These are phyloP conservation scores for Notolabrus celidotus DNA, from an alignment of 2,797 vertebrate genomes.

Conservation along the genomic window DNA sequence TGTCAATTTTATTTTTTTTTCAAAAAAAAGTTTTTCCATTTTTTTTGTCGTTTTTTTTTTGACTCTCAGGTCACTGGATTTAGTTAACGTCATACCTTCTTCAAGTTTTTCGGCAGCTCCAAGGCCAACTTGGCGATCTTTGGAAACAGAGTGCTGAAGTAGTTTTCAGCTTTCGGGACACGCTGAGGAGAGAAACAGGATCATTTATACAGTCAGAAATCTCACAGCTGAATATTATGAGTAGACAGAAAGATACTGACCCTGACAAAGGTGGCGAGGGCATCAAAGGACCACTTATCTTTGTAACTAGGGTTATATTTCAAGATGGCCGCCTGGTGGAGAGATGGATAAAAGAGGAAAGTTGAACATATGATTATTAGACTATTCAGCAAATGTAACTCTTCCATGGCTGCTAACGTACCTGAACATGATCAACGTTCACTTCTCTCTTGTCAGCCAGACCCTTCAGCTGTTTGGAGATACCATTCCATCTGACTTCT, in stretches of 20 bases:
- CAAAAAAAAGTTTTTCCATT: no score
- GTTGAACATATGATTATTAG: not conserved
- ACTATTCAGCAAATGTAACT: not conserved
- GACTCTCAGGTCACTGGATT: no score
- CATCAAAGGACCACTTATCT: slow-evolving; percentile 74
- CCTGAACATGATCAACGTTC: slow-evolving; percentile 56
- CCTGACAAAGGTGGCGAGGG: slow-evolving; percentile 52
- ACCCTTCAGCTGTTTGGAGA: slow-evolving; percentile 24
- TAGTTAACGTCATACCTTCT: slow-evolving; percentile 59
- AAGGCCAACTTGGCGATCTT: slow-evolving; percentile 79
- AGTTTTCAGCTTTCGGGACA: not conserved
- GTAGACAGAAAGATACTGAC: slow-evolving; percentile 52
- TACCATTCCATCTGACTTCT: slow-evolving; percentile 45
- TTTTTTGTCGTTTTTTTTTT: no score
- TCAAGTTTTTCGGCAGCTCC: slow-evolving; percentile 41
- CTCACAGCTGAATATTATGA: no score
- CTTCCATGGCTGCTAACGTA: slow-evolving; percentile 6
- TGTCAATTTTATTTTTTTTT: no score
- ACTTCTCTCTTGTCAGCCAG: slow-evolving; percentile 18
- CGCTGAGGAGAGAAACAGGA: slow-evolving; percentile 37
- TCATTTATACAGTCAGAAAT: not conserved
- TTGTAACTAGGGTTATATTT: slow-evolving; percentile 72
- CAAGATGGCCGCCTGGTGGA: slow-evolving; percentile 65
- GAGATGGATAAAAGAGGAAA: not conserved
- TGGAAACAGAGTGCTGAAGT: slow-evolving; percentile 33